Evolutionary conservation across 2,888 invertebrate genomes (phyloP).

Genomic region (Spilosoma lubricipeda): DNA sequence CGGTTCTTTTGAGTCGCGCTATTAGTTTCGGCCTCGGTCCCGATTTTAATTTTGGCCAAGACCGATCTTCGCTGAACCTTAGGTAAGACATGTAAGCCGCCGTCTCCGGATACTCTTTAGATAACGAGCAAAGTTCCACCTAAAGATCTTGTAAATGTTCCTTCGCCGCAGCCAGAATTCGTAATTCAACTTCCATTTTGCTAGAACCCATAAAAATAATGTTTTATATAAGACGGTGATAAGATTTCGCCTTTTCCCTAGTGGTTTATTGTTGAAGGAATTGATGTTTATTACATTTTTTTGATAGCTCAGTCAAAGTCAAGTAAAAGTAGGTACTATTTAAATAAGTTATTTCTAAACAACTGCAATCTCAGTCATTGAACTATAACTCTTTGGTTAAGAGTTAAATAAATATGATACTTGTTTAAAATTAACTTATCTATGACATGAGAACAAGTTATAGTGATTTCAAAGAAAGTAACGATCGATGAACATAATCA

Average conservation of each 20-base stretch:
- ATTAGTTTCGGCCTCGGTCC: constrained; percentile 35
- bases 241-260: constrained; percentile 37
- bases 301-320: too few species aligned
- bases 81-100: constrained; percentile 52
- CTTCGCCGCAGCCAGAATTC: constrained; percentile 59
- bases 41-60: constrained; percentile 42
- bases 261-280: constrained; percentile 18
- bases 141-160: constrained; percentile 64
- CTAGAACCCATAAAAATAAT: constrained; percentile 53
- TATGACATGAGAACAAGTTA: too few species aligned
- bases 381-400: too few species aligned
- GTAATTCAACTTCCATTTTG: constrained; percentile 59
- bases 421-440: too few species aligned
- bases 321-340: too few species aligned
- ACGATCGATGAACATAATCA: too few species aligned
- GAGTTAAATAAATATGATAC: too few species aligned
- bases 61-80: constrained; percentile 42
- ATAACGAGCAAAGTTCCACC: constrained; percentile 62
- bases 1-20: constrained; percentile 34
- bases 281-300: constrained; percentile 11
- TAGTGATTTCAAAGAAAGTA: too few species aligned
- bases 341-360: background rate
- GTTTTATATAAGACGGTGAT: constrained; percentile 47
- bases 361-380: too few species aligned
- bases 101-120: constrained; percentile 54